Percentiles rank a stretch among this genome's conserved stretches.
Conservation (phyloP, 2,113 vertebrate genomes). For the Sardina pilchardus region DNA sequence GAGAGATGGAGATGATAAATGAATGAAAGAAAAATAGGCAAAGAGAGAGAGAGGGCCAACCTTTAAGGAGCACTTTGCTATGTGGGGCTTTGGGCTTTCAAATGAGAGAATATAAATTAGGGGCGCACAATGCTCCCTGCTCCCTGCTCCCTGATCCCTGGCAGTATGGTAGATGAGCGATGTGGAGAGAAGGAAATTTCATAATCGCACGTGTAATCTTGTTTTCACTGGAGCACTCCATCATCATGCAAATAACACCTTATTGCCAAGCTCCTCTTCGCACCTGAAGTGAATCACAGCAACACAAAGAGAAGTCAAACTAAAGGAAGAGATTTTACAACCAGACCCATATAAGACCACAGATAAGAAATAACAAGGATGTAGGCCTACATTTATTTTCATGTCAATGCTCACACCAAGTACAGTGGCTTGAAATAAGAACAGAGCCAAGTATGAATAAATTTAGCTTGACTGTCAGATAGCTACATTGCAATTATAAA, state of each 20-base stretch:
- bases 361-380: neutral
- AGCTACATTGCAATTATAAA: slow-evolving; percentile 8
- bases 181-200: neutral
- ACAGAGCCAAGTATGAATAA: neutral
- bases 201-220: neutral
- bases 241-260: neutral
- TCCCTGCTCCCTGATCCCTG: neutral
- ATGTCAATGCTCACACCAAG: neutral
- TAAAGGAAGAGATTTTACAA: neutral
- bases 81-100: neutral
- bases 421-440: slow-evolving; percentile 5
- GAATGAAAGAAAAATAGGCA: neutral
- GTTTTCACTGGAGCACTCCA: neutral
- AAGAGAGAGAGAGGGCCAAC: neutral
- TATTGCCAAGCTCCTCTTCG: neutral
- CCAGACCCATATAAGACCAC: neutral
- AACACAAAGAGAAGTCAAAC: neutral
- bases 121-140: neutral
- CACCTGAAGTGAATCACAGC: neutral
- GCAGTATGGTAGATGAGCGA: neutral
- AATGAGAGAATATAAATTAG: neutral
- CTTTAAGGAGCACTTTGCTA: neutral
- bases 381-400: neutral
- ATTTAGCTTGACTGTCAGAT: neutral
- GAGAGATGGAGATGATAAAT: neutral